phyloP scores from a whole-genome alignment of 2,113 vertebrate species.

The Anolis carolinensis region DNA sequence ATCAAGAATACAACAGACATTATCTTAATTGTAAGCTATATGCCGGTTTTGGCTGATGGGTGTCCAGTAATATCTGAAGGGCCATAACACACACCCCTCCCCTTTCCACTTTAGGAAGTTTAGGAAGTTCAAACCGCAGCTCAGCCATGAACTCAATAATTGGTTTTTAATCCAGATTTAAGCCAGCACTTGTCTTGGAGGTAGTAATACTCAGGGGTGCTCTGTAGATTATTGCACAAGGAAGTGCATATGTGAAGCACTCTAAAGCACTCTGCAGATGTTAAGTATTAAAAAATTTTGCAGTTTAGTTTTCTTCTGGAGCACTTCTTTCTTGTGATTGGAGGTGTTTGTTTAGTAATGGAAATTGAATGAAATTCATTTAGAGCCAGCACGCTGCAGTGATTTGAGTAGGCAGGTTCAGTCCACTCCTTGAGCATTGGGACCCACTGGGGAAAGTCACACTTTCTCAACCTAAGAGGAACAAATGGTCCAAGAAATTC shows the following conservation, averaged over 20 bases:
- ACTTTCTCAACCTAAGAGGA: too few relatives aligned
- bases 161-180: background rate
- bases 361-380: too few relatives aligned
- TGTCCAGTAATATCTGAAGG: too few relatives aligned
- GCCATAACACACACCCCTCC: too few relatives aligned
- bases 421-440: too few relatives aligned
- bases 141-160: background rate
- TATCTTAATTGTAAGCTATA: background rate
- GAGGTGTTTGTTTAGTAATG: background rate
- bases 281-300: background rate
- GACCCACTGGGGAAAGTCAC: too few relatives aligned
- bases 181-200: background rate
- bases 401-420: too few relatives aligned
- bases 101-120: background rate
- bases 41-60: background rate
- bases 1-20: background rate
- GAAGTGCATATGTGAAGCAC: background rate
- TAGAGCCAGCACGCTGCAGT: too few relatives aligned
- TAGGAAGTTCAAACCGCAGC: background rate
- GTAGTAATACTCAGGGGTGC: background rate
- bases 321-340: background rate
- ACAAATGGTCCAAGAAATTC: too few relatives aligned
- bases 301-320: background rate
- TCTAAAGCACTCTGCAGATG: background rate
- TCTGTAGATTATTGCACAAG: background rate